Evolutionary conservation across 2,797 vertebrate genomes (phyloP).

Genomic region (Ataeniobius toweri): DNA sequence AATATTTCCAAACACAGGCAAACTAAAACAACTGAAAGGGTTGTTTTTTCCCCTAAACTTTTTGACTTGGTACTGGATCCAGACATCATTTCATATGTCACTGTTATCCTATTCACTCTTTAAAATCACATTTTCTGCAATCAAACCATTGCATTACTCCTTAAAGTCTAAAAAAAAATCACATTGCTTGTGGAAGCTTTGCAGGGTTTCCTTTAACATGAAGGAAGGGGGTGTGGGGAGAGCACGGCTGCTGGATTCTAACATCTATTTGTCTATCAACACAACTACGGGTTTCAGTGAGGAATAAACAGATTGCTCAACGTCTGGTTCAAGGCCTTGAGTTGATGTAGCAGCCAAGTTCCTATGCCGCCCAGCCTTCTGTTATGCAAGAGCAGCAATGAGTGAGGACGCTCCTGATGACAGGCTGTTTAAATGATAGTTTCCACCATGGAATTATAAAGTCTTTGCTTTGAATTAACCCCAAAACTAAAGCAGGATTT

Average conservation of each 20-base stretch:
- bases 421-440: slow-evolving; percentile 23
- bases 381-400: slow-evolving; percentile 50
- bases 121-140: slow-evolving; percentile 23
- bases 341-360: slow-evolving; percentile 48
- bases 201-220: slow-evolving; percentile 26
- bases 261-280: slow-evolving; percentile 51
- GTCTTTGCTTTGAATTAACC: slow-evolving; percentile 12
- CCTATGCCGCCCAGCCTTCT: slow-evolving; percentile 44
- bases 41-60: neutral
- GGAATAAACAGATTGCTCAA: slow-evolving; percentile 71
- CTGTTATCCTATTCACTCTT: neutral
- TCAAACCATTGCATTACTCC: slow-evolving; percentile 16
- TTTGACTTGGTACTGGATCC: neutral
- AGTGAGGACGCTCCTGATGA: slow-evolving; percentile 17
- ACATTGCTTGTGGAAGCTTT: slow-evolving; percentile 6
- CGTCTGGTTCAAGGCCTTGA: slow-evolving; percentile 65
- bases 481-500: neutral
- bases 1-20: neutral
- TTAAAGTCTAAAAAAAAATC: slow-evolving; percentile 1
- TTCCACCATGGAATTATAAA: slow-evolving; percentile 15
- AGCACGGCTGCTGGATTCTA: slow-evolving; percentile 21
- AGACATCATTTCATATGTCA: neutral
- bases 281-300: slow-evolving; percentile 40
- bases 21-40: neutral
- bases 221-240: neutral